A percentile compares a stretch with the other conserved stretches of the same genome.
Conservation (phyloP, 1,140 invertebrate species). For the Drosophila ironensis region DNA sequence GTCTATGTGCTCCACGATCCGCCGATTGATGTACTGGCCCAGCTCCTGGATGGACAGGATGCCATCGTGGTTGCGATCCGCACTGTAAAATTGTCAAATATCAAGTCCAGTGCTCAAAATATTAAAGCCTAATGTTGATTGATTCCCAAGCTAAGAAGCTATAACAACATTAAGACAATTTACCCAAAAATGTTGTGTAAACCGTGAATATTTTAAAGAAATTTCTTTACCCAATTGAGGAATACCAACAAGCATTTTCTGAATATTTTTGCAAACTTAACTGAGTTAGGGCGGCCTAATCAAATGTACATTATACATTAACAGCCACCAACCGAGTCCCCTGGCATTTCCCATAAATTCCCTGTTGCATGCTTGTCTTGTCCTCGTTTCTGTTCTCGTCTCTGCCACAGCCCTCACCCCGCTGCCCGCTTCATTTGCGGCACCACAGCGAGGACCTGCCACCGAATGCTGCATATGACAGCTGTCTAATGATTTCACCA, state of each 20-base stretch:
- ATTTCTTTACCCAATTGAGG: neutral
- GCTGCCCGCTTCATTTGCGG: neutral
- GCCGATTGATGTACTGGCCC: constrained; percentile 87
- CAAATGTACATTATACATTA: constrained; percentile 29
- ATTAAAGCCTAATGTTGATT: no score
- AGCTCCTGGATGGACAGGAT: constrained; percentile 86
- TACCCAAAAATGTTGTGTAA: neutral
- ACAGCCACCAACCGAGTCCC: neutral
- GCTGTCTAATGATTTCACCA: constrained; percentile 44
- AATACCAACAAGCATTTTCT: constrained; percentile 1
- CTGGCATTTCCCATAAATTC: constrained; percentile 5
- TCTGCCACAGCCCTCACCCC: neutral
- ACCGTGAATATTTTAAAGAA: neutral
- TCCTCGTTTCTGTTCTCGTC: no score
- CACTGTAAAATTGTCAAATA: no score
- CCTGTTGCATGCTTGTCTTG: constrained; percentile 6
- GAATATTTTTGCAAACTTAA: constrained; percentile 2
- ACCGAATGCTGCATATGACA: constrained; percentile 42
- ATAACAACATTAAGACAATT: no score
- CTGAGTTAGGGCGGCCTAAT: constrained; percentile 10
- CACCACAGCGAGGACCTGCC: constrained; percentile 2
- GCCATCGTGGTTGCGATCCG: constrained; percentile 86
- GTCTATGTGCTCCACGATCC: constrained; percentile 89
- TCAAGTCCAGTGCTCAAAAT: no score
- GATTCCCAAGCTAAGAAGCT: no score